Base-by-base conservation (phyloP, 2,797 vertebrate genomes). In the Pangasius krempfi region DNA sequence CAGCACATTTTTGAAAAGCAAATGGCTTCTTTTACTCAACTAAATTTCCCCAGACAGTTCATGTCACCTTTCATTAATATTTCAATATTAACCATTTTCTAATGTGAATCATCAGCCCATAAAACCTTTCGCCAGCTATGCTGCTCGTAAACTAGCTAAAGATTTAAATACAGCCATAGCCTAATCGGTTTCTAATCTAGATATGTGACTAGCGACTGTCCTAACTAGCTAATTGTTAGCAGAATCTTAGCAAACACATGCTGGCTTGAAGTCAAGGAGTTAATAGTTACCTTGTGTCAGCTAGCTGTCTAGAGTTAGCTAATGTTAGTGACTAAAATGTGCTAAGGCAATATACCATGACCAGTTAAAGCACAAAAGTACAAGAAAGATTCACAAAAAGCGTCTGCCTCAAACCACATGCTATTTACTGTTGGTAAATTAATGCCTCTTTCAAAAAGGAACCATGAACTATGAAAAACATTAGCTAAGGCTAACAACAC, bases 21-120 rank as follows among this genome's bases (percentile, higher is more conserved):
- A 37, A 60, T 25, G 6, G 79, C 54, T 40, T 10, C 9, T 83
- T 44, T 47, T n/a, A 40, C 37, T 30, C 3, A 0, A n/a, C 14
- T 83, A 64, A n/a, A 83, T 47, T 66, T 83, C 25, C 44, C 12
- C 37, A 27, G 13, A 62, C 58, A 44, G 7, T 82, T 81, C 10
- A 37, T 37, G 44, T 82, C 37, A 82, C 13, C 22, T 62, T 82
- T 82, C 37, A 44, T 62, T 14, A 82, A 27, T 82, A 82, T 82
- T 44, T 82, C 25, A 82, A 44, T 82, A 22, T 75, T 47, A 75
- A 56, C 18, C 18, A 54, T 80, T 79, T 79, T 52, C 30, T 37
- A 7, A 56, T 54, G n/a, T 30, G 50, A 80, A 80, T 33, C 56
- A 37, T 20, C 52, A 80, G 52, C 76, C 16, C 16, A 33, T 47